Conservation (phyloP, 30 jellyfish, hydroid and myxozoan genomes). For the Aurelia sp. region DNA sequence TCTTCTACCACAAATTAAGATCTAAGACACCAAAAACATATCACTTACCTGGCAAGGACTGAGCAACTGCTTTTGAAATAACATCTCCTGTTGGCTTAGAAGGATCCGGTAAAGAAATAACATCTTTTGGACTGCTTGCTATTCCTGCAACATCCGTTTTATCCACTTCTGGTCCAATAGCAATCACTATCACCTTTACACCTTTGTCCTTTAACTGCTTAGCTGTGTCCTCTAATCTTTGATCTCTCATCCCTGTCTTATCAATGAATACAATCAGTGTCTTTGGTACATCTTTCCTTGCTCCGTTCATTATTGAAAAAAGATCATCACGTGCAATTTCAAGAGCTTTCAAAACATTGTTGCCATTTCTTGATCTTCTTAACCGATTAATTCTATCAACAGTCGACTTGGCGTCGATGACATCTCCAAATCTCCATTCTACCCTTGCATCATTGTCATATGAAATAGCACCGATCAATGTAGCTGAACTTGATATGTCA, state of each 20-base stretch:
- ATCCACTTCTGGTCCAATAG: conserved; percentile 38
- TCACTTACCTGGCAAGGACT: background rate
- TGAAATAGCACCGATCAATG: conserved; percentile 46
- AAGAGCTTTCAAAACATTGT: conserved; percentile 56
- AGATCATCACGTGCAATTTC: conserved; percentile 43
- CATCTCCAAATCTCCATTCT: conserved; percentile 42
- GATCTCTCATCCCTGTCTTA: background rate
- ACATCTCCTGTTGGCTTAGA: background rate
- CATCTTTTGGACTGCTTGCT: conserved; percentile 1
- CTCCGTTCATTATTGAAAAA: conserved; percentile 27
- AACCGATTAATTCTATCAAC: background rate
- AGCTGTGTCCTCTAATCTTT: conserved; percentile 20
- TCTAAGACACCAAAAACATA: background rate
- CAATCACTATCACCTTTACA: conserved; percentile 51
- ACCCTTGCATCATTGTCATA: conserved; percentile 19
- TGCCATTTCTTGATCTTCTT: background rate
- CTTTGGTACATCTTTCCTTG: conserved; percentile 43
- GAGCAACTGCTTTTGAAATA: background rate
- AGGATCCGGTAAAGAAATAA: conserved; percentile 11
- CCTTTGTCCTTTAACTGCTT: conserved; percentile 30
- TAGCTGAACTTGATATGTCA: conserved; percentile 37
- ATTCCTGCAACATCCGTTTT: conserved; percentile 12
- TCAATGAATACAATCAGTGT: conserved; percentile 32
- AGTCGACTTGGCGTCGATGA: background rate
- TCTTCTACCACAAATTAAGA: too few species aligned